Evolutionary conservation across 2,888 invertebrate genomes (phyloP), one percentile per base, ranked within the genome.

Genomic region (Mythimna albipuncta): DNA sequence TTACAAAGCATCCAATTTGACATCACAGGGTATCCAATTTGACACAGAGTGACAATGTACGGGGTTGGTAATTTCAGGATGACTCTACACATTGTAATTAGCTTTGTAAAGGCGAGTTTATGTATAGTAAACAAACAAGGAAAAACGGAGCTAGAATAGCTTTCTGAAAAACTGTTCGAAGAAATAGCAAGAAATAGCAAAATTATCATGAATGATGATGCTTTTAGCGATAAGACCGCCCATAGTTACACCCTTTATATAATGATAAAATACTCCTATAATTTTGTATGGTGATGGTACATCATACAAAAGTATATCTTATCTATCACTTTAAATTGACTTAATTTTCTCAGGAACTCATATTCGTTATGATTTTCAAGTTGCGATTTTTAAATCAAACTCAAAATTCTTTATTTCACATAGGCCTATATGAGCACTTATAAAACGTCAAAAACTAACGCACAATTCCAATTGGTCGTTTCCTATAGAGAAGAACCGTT

Each of bases 1-100:
- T 77, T 82, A 72, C 72, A 71, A 52, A 73, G 63, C 68, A 71
- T 67, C 52, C 68, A 83, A 82, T 72, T 75, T 83, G 52, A 68
- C 65, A 65, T 50, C 38, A 59, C 67, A 61, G 32, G 19, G 58
- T 64, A 69, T 62, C 44, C 64, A 74, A 79, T 75, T 75, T 79
- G 54, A 64, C 68, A 64, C 67, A 41, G 21, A 57, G 62, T 77
- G 69, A 58, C 63, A 75, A 72, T 75, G 52, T 50, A 44, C 63
- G 54, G 50, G 57, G 73, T 71, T 61, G 44, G 71, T 69, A 76
- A 76, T 83, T 75, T 67, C 55, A 57, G 66, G 41, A 64, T 71
- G 35, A 69, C 62, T 63, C 62, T 61, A 59, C 66, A 66, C 55
- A 67, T 71, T 19, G 58, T 64, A 82, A 79, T 82, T 75, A 73